Conservation (phyloP, 1,140 invertebrate genomes). For the Ctenoplectra terminalis region DNA sequence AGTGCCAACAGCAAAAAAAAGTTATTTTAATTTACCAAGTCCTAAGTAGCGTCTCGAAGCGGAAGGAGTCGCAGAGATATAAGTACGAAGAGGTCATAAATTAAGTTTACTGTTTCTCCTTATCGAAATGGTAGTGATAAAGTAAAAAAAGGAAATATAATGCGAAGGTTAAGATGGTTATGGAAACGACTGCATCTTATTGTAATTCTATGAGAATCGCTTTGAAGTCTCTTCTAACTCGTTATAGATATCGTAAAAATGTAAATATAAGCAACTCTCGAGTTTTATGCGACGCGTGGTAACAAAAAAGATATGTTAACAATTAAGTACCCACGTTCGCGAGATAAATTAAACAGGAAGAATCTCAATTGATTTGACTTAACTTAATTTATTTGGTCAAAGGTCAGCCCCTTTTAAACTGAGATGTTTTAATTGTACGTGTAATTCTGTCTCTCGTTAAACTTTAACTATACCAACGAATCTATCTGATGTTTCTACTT, state of each 20-base stretch:
- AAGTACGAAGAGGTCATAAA: neutral
- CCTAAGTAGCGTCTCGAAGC: neutral
- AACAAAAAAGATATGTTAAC: neutral
- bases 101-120: neutral
- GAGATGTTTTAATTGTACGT: too few species aligned
- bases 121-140: neutral
- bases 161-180: neutral
- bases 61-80: neutral
- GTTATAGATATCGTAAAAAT: constrained; percentile 6
- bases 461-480: too few species aligned
- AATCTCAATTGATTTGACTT: too few species aligned
- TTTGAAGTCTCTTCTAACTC: neutral
- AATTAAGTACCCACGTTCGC: neutral
- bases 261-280: neutral
- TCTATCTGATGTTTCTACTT: too few species aligned
- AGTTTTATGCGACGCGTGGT: too few species aligned
- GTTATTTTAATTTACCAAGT: too few species aligned
- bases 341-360: too few species aligned
- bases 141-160: neutral
- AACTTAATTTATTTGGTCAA: too few species aligned
- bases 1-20: too few species aligned
- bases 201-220: constrained; percentile 15
- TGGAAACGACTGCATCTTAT: neutral
- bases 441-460: too few species aligned
- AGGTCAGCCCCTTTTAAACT: too few species aligned